Evolutionary conservation across 2,797 vertebrate species (phyloP), one percentile per base, ranked within the genome.

Genomic region (Xiphophorus birchmanni): DNA sequence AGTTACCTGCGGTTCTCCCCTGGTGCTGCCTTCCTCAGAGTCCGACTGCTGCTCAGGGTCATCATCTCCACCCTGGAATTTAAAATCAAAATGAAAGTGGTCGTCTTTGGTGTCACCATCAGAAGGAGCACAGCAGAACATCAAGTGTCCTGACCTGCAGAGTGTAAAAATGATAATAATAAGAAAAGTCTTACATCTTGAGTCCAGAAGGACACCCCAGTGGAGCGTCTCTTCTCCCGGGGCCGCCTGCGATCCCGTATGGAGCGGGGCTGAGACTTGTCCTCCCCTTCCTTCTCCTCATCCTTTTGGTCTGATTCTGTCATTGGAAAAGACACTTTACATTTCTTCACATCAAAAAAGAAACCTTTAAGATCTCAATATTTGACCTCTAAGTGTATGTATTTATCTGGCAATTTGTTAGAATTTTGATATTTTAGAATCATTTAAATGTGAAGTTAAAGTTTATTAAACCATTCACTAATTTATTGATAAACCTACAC

Each of bases 181-280:
- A 6, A 45, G 2, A 60, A 42, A 18, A 12, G 17, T 79, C 96
- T 96, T 91, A 99, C 98, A 93, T 99, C 98, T 83, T 98, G 97
- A 85, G 96, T 97, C 97, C 97, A 97, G 93, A 96, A 97, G 67
- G 98, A 97, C 80, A 99, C 98, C 50, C 99, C 99, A 0, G 99
- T 99, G 86, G 98, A 98, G 87, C 99, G 97, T 82, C 99, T 96
- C 90, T 99, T 99, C 93, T 99, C 98, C 88, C 98, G 97, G 73
- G 99, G 99, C 90, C 98, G 96, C 89, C 99, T 92, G 89, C 99
- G 97, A 90, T 98, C 99, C 91, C 98, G 95, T 95, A 99, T 98
- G 90, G 98, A 97, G 92, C 98, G 98, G 48, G 97, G 90, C 83
- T 99, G 98, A 86, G 97, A 97, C 94, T 97, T 98, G 95, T 99